Conservation (phyloP, 1,140 invertebrate species). For the Trichonephila clavipes region DNA sequence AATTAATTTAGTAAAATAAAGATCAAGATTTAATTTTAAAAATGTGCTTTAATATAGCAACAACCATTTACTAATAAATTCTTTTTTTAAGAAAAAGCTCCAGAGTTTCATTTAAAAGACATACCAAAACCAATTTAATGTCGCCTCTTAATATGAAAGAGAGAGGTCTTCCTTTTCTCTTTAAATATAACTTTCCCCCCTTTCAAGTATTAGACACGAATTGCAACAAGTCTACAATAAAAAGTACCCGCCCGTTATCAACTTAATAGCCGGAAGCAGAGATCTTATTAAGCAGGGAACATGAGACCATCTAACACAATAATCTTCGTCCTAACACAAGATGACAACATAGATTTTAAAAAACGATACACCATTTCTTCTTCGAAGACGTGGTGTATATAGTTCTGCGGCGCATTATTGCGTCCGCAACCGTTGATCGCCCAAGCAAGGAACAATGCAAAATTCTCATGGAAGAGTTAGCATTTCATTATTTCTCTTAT, state of each 20-base stretch:
- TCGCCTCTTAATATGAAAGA: too few relatives aligned
- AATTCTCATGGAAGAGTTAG: neutral
- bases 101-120: too few relatives aligned
- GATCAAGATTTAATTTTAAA: too few relatives aligned
- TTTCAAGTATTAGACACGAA: too few relatives aligned
- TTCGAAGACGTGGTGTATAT: neutral
- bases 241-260: neutral
- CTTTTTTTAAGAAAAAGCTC: too few relatives aligned
- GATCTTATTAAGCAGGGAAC: constrained; percentile 17
- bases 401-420: neutral
- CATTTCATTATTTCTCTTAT: constrained; percentile 14
- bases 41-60: too few relatives aligned
- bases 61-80: too few relatives aligned
- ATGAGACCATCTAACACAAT: constrained; percentile 23
- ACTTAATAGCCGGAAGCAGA: constrained; percentile 37
- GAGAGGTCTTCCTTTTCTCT: too few relatives aligned
- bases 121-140: too few relatives aligned
- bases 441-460: constrained; percentile 46
- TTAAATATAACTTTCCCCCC: too few relatives aligned
- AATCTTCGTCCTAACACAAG: neutral
- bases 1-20: too few relatives aligned
- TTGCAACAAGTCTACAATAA: neutral
- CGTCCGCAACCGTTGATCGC: constrained; percentile 10
- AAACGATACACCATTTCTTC: constrained; percentile 25
- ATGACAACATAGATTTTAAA: constrained; percentile 48